phyloP scores from a whole-genome alignment of 2,888 invertebrate genomes.

The Noctua fimbriata region DNA sequence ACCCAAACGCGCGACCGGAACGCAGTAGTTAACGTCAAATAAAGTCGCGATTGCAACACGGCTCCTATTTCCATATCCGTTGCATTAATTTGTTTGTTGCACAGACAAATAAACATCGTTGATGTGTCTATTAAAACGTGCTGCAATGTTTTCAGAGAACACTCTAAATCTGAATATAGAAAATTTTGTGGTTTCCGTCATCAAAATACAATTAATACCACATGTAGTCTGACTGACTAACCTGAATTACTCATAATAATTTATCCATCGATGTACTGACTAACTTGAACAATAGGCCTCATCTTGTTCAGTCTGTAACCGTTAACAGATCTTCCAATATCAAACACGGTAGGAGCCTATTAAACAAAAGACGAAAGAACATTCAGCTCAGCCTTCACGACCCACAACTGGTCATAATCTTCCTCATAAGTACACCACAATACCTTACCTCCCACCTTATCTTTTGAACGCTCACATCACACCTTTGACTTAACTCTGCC shows the following conservation, averaged over 20 bases:
- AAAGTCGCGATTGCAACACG: conserved; percentile 40
- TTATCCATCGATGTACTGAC: not conserved
- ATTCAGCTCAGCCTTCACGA: not conserved
- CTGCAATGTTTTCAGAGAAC: not conserved
- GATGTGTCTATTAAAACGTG: conserved; percentile 7
- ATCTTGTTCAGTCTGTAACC: not conserved
- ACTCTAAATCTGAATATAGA: not conserved
- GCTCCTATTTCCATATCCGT: conserved; percentile 35
- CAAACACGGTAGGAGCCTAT: not conserved
- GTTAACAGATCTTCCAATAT: not conserved
- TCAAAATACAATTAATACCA: not conserved
- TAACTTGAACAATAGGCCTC: too few species aligned
- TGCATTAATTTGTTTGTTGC: conserved; percentile 20
- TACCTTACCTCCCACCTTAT: too few species aligned
- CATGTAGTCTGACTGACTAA: not conserved
- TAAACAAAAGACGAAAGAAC: not conserved
- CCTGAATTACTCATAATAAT: not conserved
- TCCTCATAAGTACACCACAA: too few species aligned
- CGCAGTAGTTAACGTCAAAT: conserved; percentile 43
- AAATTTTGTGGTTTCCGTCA: not conserved
- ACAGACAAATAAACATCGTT: not conserved
- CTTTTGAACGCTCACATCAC: not conserved
- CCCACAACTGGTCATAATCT: too few species aligned
- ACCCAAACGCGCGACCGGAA: conserved; percentile 54
- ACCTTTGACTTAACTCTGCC: too few species aligned